Base-by-base conservation (phyloP, 1,140 invertebrate genomes). In the Lasioglossum albipes region DNA sequence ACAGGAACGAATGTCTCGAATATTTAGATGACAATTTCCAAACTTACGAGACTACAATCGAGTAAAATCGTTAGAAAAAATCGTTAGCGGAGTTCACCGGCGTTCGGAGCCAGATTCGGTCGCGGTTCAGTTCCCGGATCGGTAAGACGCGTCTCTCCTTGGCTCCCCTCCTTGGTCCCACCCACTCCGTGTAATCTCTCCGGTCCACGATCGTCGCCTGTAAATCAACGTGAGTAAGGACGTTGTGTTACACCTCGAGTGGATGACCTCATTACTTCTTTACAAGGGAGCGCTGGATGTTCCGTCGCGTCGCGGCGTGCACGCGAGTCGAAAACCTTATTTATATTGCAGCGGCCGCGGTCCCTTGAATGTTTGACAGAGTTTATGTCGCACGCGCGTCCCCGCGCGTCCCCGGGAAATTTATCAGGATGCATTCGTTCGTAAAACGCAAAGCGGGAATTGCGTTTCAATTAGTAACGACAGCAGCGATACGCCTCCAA, bases 241-340 rank as follows among this genome's bases (percentile, higher is more conserved):
- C 72, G 42, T 75, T 67, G 64, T 57, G 49, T 80, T 68, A 52
- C 78, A 80, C 65, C 64, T 67, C 64, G 31, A 80, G 78, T 75
- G 68, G 71, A 75, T 52, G 72, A 75, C 72, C 69, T 80, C 78
- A 75, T 80, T 80, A 80, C 31, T 80, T 68, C 70, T 80, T 80
- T 22, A 80, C 42, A 59, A 49, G 22, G 16, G 36, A 22, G 16
- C 27, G 72, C 42, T 64, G 54, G 71, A 54, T 57, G 68, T 73
- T 79, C 31, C 62, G 3, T 20, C n/a, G 22, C 36, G 52, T 20
- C n/a, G 22, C 36, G 52, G 22, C 27, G 6, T 45, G 52, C 77
- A 74, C 70, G 69, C 70, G 62, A 74, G 70, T 22, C 77, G 49
- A 49, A 75, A 80, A 75, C 72, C 71, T 80, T 75, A 80, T 80